Percentiles rank a stretch among this genome's conserved stretches.
Evolutionary conservation across 2,113 vertebrate genomes (phyloP).

Genomic region (Pelusios castaneus): DNA sequence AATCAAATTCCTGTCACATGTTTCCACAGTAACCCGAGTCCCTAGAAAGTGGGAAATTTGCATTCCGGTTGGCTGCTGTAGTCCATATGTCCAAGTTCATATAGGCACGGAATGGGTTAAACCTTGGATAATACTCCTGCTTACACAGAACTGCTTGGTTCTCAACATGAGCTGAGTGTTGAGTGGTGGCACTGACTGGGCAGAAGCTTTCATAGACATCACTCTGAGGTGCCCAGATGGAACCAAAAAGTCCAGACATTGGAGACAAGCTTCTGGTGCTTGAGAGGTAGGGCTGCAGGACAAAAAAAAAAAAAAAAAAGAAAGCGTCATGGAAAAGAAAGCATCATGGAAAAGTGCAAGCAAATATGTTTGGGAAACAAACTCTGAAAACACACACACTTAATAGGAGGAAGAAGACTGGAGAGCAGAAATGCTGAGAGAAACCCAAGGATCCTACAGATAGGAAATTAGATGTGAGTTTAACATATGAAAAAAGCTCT

Average conservation of each 20-base stretch:
- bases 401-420: neutral
- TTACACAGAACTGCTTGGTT: slow-evolving; percentile 86
- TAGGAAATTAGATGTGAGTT: neutral
- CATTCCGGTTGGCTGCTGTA: slow-evolving; percentile 89
- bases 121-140: slow-evolving; percentile 89
- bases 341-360: neutral
- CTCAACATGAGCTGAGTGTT: slow-evolving; percentile 84
- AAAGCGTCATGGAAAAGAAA: neutral
- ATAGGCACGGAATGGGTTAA: slow-evolving; percentile 95
- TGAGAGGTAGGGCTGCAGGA: slow-evolving; percentile 91
- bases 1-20: slow-evolving; percentile 78
- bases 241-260: slow-evolving; percentile 98
- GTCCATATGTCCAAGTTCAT: slow-evolving; percentile 99
- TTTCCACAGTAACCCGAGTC: slow-evolving; percentile 97
- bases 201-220: slow-evolving; percentile 92
- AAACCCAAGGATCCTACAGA: neutral
- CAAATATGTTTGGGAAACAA: neutral
- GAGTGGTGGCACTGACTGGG: slow-evolving; percentile 79
- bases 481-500: neutral
- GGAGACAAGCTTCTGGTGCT: slow-evolving; percentile 97
- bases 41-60: slow-evolving; percentile 92
- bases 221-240: slow-evolving; percentile 97
- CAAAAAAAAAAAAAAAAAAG: neutral
- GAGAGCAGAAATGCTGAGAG: neutral
- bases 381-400: neutral